These are phyloP conservation scores for Syngnathus typhle DNA, from an alignment of 2,113 vertebrate genomes.

Conservation along the genomic window DNA sequence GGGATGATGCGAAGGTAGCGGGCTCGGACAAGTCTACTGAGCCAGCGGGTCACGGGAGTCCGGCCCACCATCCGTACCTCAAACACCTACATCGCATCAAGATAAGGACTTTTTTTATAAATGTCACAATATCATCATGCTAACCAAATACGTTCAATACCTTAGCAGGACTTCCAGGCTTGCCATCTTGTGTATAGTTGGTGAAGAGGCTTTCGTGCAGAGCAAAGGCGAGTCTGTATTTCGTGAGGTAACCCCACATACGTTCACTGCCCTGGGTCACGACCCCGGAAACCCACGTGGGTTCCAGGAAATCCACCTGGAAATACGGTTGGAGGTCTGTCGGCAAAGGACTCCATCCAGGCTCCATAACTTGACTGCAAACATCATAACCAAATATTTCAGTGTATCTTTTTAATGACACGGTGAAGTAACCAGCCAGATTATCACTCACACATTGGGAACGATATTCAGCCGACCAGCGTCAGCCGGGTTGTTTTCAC, in stretches of 20 bases:
- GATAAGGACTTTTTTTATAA: neutral
- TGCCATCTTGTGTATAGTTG: constrained; percentile 59
- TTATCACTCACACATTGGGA: constrained; percentile 71
- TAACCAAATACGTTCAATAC: constrained; percentile 32
- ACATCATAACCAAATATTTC: neutral
- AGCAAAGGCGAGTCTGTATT: constrained; percentile 71
- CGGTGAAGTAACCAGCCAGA: too few species aligned
- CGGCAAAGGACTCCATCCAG: constrained; percentile 76
- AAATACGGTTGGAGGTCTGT: constrained; percentile 71
- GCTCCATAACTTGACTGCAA: constrained; percentile 68
- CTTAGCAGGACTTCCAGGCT: constrained; percentile 44
- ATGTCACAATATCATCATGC: too few species aligned
- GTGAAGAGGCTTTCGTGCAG: constrained; percentile 58
- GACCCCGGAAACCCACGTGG: constrained; percentile 75
- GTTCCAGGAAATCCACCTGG: constrained; percentile 77
- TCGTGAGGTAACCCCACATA: constrained; percentile 68
- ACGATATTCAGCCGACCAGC: constrained; percentile 74
- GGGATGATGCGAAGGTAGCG: constrained; percentile 75
- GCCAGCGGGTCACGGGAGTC: constrained; percentile 66
- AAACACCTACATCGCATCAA: constrained; percentile 63
- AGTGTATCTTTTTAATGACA: neutral
- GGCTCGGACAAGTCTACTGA: constrained; percentile 62
- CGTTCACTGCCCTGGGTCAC: constrained; percentile 73
- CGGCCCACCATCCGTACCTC: constrained; percentile 67
- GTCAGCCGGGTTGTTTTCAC: constrained; percentile 74